These are phyloP conservation scores for Tinamus guttatus DNA, from an alignment of 2,113 vertebrate species.

Conservation along the genomic window DNA sequence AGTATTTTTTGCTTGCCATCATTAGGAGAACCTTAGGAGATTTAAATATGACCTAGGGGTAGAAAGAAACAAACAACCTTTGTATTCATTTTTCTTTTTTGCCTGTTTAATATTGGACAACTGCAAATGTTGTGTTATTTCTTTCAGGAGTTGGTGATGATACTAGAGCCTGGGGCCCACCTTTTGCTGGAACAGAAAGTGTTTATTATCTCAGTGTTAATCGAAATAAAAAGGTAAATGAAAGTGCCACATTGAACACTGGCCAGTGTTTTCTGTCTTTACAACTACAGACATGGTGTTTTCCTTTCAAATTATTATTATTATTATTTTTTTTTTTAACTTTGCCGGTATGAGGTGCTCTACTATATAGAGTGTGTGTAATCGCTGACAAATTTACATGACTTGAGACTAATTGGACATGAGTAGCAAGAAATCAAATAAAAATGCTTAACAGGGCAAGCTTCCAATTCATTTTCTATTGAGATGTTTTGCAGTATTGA, in stretches of 20 bases:
- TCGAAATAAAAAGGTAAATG: constrained; percentile 92
- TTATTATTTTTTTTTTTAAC: no score
- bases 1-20: neutral
- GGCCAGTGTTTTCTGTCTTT: neutral
- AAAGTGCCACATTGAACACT: neutral
- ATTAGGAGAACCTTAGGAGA: neutral
- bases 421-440: no score
- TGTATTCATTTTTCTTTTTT: neutral
- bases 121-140: neutral
- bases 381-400: neutral
- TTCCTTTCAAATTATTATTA: neutral
- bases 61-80: neutral
- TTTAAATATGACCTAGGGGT: neutral
- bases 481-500: neutral
- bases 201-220: constrained; percentile 96
- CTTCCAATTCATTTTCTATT: neutral
- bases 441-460: neutral
- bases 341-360: neutral
- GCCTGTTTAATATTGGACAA: neutral
- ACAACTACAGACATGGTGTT: neutral
- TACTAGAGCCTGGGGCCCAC: constrained; percentile 93
- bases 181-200: constrained; percentile 89
- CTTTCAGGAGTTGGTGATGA: constrained; percentile 90
- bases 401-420: no score
- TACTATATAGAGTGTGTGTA: neutral